These are phyloP conservation scores for Mustela nigripes DNA, from an alignment of 2,113 vertebrate genomes.

Conservation along the genomic window DNA sequence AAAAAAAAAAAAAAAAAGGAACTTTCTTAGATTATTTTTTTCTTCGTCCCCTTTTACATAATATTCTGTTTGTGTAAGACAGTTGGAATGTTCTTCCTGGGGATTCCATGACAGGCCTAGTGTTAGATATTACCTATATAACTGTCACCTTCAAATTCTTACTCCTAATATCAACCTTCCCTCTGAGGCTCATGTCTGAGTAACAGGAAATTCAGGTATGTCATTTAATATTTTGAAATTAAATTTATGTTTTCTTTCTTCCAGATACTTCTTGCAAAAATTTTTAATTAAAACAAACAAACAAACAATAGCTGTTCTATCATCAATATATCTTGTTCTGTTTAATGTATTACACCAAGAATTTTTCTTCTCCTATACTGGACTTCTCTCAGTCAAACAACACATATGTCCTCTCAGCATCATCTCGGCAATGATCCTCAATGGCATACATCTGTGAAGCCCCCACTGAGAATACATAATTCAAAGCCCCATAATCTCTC, in stretches of 20 bases:
- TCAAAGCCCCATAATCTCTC: neutral
- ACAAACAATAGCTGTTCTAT: neutral
- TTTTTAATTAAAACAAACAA: conserved; percentile 9
- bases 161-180: neutral
- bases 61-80: neutral
- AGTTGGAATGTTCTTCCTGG: neutral
- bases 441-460: neutral
- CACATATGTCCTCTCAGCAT: neutral
- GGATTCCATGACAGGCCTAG: neutral
- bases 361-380: neutral
- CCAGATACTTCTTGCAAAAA: neutral
- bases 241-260: neutral
- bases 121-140: neutral
- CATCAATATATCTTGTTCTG: neutral
- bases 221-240: neutral
- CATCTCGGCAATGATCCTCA: neutral
- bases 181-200: neutral
- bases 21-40: neutral
- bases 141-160: neutral
- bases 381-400: neutral
- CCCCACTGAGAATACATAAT: too few relatives aligned
- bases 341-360: neutral
- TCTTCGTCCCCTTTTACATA: neutral
- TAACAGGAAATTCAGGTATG: neutral
- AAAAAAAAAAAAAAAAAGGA: neutral